phyloP scores from a whole-genome alignment of 2,113 vertebrate species.

The Connochaetes taurinus region DNA sequence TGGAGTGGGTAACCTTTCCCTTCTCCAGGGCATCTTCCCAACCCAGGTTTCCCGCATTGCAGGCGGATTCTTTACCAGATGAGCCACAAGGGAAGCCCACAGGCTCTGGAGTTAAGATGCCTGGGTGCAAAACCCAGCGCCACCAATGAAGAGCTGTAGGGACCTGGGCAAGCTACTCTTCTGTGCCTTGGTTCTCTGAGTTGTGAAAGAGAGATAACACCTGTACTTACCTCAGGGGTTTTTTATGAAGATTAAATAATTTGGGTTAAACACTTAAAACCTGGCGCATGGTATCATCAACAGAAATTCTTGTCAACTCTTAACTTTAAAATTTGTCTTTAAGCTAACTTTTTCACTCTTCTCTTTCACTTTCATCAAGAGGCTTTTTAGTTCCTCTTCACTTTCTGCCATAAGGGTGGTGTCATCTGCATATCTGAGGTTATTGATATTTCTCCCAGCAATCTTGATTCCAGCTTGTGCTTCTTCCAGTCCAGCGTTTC shows the following conservation, averaged over 20 bases:
- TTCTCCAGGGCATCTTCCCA: not conserved
- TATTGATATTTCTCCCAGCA: too few species aligned
- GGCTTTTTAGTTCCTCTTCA: too few species aligned
- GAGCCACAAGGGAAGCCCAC: not conserved
- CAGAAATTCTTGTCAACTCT: not conserved
- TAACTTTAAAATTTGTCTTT: not conserved
- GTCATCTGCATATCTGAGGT: too few species aligned
- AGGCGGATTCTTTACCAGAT: not conserved
- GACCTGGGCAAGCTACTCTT: not conserved
- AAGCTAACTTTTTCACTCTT: not conserved
- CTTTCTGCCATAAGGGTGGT: too few species aligned
- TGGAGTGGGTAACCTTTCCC: not conserved
- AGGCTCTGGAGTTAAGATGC: not conserved
- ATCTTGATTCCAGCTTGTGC: too few species aligned
- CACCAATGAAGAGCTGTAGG: not conserved
- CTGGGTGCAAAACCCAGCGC: not conserved
- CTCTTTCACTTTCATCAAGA: too few species aligned
- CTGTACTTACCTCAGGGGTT: not conserved
- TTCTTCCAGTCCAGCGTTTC: too few species aligned
- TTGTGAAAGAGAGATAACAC: not conserved
- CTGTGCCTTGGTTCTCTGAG: not conserved
- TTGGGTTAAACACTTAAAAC: not conserved
- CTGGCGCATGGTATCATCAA: not conserved
- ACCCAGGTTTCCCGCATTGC: fast-evolving
- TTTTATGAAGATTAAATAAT: not conserved